Evolutionary conservation across 2,888 invertebrate genomes (phyloP).

Genomic region (Phorcus lineatus): DNA sequence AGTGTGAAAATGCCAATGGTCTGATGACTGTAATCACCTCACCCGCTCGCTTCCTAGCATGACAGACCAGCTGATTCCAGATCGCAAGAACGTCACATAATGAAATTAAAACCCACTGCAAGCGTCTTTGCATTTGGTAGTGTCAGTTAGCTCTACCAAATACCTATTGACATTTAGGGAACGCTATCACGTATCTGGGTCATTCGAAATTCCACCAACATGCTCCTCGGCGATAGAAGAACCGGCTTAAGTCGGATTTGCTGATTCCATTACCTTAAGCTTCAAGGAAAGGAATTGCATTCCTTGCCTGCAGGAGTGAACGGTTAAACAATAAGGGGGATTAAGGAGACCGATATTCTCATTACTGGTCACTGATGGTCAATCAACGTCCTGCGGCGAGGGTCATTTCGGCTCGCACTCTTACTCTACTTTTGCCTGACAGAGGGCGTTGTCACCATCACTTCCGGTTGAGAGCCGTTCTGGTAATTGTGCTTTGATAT

Average conservation of each 20-base stretch:
- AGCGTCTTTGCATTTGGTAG: background rate
- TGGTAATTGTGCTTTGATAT: no score
- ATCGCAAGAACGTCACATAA: background rate
- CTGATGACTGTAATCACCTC: background rate
- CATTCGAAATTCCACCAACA: background rate
- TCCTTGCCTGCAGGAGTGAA: background rate
- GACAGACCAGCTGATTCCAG: background rate
- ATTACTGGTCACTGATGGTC: slow-evolving; percentile 7
- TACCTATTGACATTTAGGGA: background rate
- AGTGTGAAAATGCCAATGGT: background rate
- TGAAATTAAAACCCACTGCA: background rate
- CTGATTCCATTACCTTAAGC: slow-evolving; percentile 8
- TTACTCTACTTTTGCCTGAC: background rate
- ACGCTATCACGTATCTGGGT: background rate
- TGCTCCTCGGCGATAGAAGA: background rate
- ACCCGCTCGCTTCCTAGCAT: background rate
- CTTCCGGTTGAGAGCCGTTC: no score
- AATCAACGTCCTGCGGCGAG: background rate
- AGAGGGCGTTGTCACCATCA: no score
- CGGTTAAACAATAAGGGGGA: slow-evolving; percentile 2
- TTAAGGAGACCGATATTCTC: background rate
- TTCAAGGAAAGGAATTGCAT: background rate
- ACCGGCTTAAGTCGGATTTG: background rate
- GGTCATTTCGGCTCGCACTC: background rate
- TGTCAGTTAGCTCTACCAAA: background rate